A percentile compares a stretch with the other conserved stretches of the same genome.
Evolutionary conservation across 1,140 invertebrate species (phyloP).

Genomic region (Macrosteles quadrilineatus): DNA sequence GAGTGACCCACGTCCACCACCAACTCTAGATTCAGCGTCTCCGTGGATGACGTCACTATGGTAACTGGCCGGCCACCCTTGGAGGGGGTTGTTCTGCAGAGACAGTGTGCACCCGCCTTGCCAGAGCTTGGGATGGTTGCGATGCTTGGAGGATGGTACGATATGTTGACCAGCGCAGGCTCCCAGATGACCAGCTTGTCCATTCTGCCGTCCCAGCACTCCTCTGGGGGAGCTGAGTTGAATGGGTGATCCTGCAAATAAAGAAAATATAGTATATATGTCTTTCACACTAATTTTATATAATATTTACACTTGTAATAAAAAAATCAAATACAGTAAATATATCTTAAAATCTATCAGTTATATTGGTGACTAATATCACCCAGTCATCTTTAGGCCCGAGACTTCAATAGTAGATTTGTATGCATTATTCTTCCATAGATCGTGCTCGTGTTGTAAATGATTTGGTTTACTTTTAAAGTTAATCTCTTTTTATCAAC

Average conservation of each 20-base stretch:
- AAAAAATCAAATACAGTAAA: no score
- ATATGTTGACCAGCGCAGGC: conserved; percentile 55
- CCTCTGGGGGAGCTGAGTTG: conserved; percentile 74
- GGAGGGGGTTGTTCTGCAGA: conserved; percentile 54
- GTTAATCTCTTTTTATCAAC: no score
- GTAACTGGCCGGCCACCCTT: conserved; percentile 25
- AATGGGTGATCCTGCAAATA: conserved; percentile 68
- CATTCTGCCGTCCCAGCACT: conserved; percentile 81
- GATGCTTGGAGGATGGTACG: conserved; percentile 46
- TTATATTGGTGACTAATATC: no score
- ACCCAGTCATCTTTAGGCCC: no score
- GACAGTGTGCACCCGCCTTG: conserved; percentile 58
- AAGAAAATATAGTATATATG: no score
- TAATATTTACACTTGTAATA: no score
- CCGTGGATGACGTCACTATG: conserved; percentile 46
- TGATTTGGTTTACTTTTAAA: no score
- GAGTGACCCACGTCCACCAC: conserved; percentile 79
- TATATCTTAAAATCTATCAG: no score
- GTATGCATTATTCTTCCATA: no score
- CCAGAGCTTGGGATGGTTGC: conserved; percentile 56
- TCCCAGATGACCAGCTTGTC: conserved; percentile 80
- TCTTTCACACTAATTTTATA: no score
- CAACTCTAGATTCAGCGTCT: conserved; percentile 74
- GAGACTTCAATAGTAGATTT: no score
- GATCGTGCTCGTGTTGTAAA: no score